These are phyloP conservation scores for Hipparchia sbordonii DNA, from an alignment of 2,888 invertebrate species.

Conservation along the genomic window DNA sequence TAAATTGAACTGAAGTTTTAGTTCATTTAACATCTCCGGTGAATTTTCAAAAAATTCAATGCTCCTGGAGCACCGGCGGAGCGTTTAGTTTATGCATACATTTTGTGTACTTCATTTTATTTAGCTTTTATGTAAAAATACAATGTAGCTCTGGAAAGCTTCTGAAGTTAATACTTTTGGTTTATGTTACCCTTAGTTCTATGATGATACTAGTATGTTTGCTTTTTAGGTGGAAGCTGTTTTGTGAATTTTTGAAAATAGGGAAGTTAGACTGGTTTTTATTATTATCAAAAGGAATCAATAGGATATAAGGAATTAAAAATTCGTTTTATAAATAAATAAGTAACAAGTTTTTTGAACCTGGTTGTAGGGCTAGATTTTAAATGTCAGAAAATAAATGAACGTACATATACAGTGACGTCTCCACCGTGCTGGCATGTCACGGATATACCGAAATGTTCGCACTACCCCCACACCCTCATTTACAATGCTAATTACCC, in stretches of 20 bases:
- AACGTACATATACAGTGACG: too few species aligned
- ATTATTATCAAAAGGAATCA: too few species aligned
- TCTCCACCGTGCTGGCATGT: too few species aligned
- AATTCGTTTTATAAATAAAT: too few species aligned
- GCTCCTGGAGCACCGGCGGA: constrained; percentile 7
- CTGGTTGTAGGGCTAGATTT: too few species aligned
- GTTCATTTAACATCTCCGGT: constrained; percentile 36
- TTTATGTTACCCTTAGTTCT: constrained; percentile 1
- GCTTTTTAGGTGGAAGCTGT: neutral
- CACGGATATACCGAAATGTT: too few species aligned
- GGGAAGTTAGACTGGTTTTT: neutral
- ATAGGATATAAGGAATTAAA: too few species aligned
- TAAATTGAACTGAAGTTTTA: constrained; percentile 42
- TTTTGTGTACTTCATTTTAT: constrained; percentile 20
- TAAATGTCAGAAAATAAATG: too few species aligned
- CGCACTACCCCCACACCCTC: too few species aligned
- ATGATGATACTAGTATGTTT: neutral
- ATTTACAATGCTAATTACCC: too few species aligned
- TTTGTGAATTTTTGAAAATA: neutral
- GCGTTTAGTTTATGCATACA: constrained; percentile 26
- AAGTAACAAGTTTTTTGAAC: too few species aligned
- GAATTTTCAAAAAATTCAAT: constrained; percentile 33
- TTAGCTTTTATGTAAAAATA: constrained; percentile 18
- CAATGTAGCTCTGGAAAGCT: constrained; percentile 13
- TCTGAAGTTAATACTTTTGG: constrained; percentile 13